Evolutionary conservation across 2,888 invertebrate genomes (phyloP), one percentile per base, ranked within the genome.

Genomic region (Drosophila rubida): DNA sequence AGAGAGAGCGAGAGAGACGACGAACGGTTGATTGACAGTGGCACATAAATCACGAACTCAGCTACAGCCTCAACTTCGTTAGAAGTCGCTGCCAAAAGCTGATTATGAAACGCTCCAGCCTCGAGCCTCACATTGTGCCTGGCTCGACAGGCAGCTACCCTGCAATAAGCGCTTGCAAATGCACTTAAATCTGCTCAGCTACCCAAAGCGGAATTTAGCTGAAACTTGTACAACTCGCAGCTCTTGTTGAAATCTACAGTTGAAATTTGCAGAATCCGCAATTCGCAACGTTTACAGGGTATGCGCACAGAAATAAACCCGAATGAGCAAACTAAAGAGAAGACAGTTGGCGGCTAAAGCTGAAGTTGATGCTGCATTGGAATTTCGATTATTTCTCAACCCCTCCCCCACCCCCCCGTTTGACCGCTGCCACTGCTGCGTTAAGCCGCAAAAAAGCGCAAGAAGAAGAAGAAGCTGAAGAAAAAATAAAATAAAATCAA

Each of bases 381-480:
- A 85, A 87, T 83, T 83, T 87, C 88, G 88, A 79, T 79, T 82
- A 80, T 84, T 84, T 78, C 19, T n/a, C 7, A 1, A n/a, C n/a
- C 9, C 37, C 22, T 0, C 4, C 53, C 6, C 13, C 7, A 23
- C 3, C 49, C 13, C 19, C 11, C 4, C 30, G n/a, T n/a, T n/a
- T n/a, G n/a, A n/a, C n/a, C 14, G n/a, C 41, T 32, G 27, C 13
- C 35, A 35, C 30, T 11, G 35, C 14, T 13, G 13, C 14, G 35
- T 71, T 84, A 87, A 87, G 81, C 84, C 85, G 87, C 87, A 75
- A 75, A 79, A 69, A 75, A 66, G 35, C 13, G 7, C 7, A 35
- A 44, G 22, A 55, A 53, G 41, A 39, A 55, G n/a, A 25, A 19
- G 19, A 19, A 19, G 19, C 9, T 14, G 22, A 59, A 8, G 37